A percentile compares a stretch with the other conserved stretches of the same genome.
These are phyloP conservation scores for Campylorhamphus procurvoides DNA, from an alignment of 2,113 vertebrate species.

Conservation along the genomic window DNA sequence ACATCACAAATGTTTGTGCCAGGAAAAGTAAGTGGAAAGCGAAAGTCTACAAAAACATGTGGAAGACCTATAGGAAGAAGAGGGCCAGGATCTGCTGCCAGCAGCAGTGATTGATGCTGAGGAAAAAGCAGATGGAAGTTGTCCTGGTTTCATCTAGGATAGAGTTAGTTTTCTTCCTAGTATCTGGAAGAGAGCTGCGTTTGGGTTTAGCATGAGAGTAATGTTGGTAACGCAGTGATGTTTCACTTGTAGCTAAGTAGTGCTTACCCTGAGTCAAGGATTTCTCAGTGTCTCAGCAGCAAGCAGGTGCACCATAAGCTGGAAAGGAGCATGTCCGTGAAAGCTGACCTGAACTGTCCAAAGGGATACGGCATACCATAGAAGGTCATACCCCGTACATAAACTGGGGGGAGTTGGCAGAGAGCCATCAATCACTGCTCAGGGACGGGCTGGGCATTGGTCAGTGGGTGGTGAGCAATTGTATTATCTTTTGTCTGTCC, in stretches of 20 bases:
- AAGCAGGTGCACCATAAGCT: not conserved
- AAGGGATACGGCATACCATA: not conserved
- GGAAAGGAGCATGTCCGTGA: not conserved
- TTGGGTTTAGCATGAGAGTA: not conserved
- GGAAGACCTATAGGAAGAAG: not conserved
- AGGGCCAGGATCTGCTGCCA: not conserved
- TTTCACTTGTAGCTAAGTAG: not conserved
- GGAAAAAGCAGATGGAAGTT: not conserved
- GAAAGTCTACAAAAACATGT: not conserved
- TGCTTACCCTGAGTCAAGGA: not conserved
- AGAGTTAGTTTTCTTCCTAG: not conserved
- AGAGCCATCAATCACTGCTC: not conserved
- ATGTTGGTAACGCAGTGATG: not conserved
- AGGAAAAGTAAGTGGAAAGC: not conserved
- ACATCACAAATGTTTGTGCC: not conserved
- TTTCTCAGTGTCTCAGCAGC: not conserved
- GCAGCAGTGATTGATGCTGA: not conserved
- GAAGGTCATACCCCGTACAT: not conserved
- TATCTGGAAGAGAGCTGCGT: too few species aligned
- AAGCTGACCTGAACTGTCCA: not conserved
- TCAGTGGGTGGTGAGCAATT: not conserved
- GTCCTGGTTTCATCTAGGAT: not conserved
- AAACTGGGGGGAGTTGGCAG: not conserved
- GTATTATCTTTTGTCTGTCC: not conserved
- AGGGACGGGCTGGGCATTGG: not conserved